These are phyloP conservation scores for Cataglyphis livida DNA, from an alignment of 2,888 invertebrate species.

Conservation along the genomic window DNA sequence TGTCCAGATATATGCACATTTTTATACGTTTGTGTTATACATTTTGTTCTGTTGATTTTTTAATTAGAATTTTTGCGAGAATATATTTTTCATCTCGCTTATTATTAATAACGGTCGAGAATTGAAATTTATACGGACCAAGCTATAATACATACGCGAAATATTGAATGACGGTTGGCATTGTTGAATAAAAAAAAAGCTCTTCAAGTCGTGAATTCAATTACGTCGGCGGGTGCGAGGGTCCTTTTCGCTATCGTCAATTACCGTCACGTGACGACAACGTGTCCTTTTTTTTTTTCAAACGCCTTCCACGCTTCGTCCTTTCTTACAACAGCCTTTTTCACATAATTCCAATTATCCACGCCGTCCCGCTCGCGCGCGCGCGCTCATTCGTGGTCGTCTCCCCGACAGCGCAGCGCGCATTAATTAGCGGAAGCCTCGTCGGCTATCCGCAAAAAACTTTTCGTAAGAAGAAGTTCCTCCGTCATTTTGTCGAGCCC, in stretches of 20 bases:
- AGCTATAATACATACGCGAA: not conserved
- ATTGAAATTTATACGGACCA: not conserved
- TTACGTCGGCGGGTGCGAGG: conserved; percentile 73
- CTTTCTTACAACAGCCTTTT: conserved; percentile 74
- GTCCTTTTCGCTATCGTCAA: conserved; percentile 75
- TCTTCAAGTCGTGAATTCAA: conserved; percentile 80
- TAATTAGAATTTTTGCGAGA: not conserved
- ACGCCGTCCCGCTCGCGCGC: conserved; percentile 66
- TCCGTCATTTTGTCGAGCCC: conserved; percentile 76
- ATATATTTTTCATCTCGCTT: too few species aligned
- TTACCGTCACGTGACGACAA: conserved; percentile 82
- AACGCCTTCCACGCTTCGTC: conserved; percentile 57
- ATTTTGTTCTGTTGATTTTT: not conserved
- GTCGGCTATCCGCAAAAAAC: conserved; percentile 66
- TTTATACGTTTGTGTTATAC: not conserved
- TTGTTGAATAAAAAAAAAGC: conserved; percentile 61
- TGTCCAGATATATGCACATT: not conserved
- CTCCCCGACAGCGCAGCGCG: conserved; percentile 65
- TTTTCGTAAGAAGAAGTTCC: conserved; percentile 74
- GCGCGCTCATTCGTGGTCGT: conserved; percentile 59
- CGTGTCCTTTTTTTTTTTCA: conserved; percentile 66
- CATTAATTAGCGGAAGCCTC: conserved; percentile 82
- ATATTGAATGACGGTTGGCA: conserved; percentile 53
- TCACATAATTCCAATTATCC: conserved; percentile 84
- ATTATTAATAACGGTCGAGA: not conserved